Evolutionary conservation across 2,797 vertebrate genomes (phyloP), one percentile per base, ranked within the genome.

Genomic region (Percopsis omiscomaycus): DNA sequence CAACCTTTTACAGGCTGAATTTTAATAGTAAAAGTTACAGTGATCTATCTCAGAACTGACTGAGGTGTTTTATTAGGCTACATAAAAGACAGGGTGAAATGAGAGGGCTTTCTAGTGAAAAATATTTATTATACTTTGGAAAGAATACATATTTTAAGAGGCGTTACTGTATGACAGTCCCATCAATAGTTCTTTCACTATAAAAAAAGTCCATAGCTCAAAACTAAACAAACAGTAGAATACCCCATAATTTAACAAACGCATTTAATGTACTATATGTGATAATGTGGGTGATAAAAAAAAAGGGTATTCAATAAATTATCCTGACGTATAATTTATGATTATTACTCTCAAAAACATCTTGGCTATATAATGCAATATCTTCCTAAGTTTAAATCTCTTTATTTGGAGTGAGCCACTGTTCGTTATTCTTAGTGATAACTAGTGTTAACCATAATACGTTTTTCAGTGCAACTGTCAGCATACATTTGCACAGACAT

Each of bases 401-500:
- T 6, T 51, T 1, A 37, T 53, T 52, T 63, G 37, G 47, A 10
- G 61, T 71, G 61, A 74, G 54, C n/a, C 54, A 61, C 69, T 65
- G 11, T 75, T 61, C 79, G 76, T 73, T 66, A 72, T 47, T 15
- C 44, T 49, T 37, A 32, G 56, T 68, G 65, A 71, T 45, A 68
- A 37, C 58, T 77, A 67, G 63, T 54, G 3, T 15, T 69, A 52
- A 37, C 63, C 1, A 63, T 71, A 69, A 8, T 64, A 64, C 65
- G 10, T 66, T 6, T 51, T 68, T 71, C 27, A 80, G 73, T 84
- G 83, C 84, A 84, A 68, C 78, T 77, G 69, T 52, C 45, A 22
- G 59, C 69, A 74, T 69, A 60, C 46, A 69, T 59, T 57, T 79
- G 61, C 77, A 53, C 47, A 66, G 53, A 69, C 58, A 64, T 46